A percentile compares a stretch with the other conserved stretches of the same genome.
phyloP scores from a whole-genome alignment of 1,140 invertebrate species.

The Trichonephila inaurata region DNA sequence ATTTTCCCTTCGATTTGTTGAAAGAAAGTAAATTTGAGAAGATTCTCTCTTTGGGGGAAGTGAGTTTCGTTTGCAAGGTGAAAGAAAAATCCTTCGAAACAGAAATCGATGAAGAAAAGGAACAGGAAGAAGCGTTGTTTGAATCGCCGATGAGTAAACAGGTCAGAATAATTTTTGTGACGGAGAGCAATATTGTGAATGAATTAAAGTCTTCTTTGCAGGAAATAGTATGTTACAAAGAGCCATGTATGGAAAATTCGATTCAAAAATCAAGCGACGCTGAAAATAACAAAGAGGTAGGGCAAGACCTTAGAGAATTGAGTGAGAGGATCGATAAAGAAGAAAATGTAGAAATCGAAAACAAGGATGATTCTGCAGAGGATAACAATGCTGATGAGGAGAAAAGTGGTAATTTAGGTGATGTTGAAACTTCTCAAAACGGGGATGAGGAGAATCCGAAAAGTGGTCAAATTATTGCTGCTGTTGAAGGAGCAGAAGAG shows the following conservation, averaged over 20 bases:
- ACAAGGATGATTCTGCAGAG: background rate
- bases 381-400: background rate
- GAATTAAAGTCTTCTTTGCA: conserved; percentile 51
- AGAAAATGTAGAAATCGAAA: conserved; percentile 15
- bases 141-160: conserved; percentile 39
- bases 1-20: conserved; percentile 59
- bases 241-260: background rate
- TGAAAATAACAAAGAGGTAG: background rate
- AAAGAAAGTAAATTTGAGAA: conserved; percentile 26
- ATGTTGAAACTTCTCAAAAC: background rate
- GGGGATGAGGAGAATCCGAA: background rate
- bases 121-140: conserved; percentile 9
- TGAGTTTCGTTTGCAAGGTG: conserved; percentile 59
- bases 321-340: background rate
- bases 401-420: background rate
- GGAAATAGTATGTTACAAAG: background rate
- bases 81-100: conserved; percentile 19
- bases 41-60: conserved; percentile 40
- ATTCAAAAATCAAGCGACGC: background rate
- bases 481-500: background rate
- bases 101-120: background rate
- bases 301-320: background rate
- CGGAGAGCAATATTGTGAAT: conserved; percentile 53
- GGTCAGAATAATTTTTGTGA: conserved; percentile 56
- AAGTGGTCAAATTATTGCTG: background rate